These are phyloP conservation scores for Campylomormyrus numenius DNA, from an alignment of 2,113 vertebrate genomes.

Conservation along the genomic window DNA sequence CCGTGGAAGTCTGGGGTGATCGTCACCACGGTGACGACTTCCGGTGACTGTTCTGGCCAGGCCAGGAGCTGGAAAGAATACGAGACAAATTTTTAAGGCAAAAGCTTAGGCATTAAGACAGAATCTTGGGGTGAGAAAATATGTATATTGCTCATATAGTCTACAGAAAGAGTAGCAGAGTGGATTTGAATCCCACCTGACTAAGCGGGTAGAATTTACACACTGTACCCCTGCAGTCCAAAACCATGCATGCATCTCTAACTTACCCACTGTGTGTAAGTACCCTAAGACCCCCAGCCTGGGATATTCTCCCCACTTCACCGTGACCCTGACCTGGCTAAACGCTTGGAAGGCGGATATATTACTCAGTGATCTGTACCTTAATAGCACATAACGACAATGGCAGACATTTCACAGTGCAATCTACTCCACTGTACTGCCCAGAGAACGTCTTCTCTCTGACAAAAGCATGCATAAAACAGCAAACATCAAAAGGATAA, in stretches of 20 bases:
- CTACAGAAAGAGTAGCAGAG: background rate
- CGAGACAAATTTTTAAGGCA: background rate
- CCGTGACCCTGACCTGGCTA: background rate
- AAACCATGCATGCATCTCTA: background rate
- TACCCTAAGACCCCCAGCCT: background rate
- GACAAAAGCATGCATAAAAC: background rate
- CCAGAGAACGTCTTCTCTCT: background rate
- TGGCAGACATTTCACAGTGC: background rate
- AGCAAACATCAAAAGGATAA: background rate
- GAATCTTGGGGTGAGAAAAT: background rate
- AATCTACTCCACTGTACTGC: background rate
- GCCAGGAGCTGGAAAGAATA: constrained; percentile 68
- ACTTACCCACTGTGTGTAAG: background rate
- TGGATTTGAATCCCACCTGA: background rate
- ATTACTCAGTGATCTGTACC: background rate
- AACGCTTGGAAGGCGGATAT: background rate
- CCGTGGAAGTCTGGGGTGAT: constrained; percentile 88
- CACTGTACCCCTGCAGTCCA: background rate
- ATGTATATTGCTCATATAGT: background rate
- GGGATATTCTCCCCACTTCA: background rate
- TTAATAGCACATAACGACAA: background rate
- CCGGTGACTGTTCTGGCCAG: constrained; percentile 71
- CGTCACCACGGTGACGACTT: constrained; percentile 63
- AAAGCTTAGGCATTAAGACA: background rate
- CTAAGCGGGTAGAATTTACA: background rate